Evolutionary conservation across 2,888 invertebrate genomes (phyloP), one percentile per base, ranked within the genome.

Genomic region (Idaea dimidiata): DNA sequence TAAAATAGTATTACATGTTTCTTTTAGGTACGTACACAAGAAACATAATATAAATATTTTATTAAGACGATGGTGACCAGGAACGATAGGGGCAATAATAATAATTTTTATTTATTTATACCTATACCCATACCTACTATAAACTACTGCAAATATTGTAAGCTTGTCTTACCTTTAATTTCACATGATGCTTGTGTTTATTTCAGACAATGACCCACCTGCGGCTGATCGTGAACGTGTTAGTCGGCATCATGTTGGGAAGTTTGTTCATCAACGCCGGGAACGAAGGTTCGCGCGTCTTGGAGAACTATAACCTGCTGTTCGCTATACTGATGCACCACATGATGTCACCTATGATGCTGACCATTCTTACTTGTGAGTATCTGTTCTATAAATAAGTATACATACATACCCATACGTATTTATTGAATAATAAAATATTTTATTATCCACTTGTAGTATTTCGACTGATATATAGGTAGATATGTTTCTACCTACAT

Each of bases 271-370:
- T 95, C 75, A 93, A 95, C 71, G 94, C 96, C 1, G 97, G 97
- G 0, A 94, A 94, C 66, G 96, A 97, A 70, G 97, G 96, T 0
- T 95, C 95, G 0, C 91, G 96, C 70, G 96, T 97, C 0, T 76
- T 97, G 59, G 96, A 97, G 77, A 97, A 97, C 84, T 97, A 97
- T 76, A 97, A 97, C 87, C 94, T 98, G 66, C 90, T 98, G 10
- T 99, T 99, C 87, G 96, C 98, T 43, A 97, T 98, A 74, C 93
- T 98, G 65, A 97, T 99, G 93, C 98, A 99, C 86, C 96, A 98
- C 76, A 97, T 97, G 93, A 97, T 97, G 96, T 96, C 97, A 1
- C 96, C 97, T 0, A 97, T 97, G 97, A 97, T 97, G 97, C 91
- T 97, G 17, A 97, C 97, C 0, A 96, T 97, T 66, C 93, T 97